Base-by-base conservation (phyloP, 92 coral and sea anemone genomes). In the Chrysogorgia sp. region DNA sequence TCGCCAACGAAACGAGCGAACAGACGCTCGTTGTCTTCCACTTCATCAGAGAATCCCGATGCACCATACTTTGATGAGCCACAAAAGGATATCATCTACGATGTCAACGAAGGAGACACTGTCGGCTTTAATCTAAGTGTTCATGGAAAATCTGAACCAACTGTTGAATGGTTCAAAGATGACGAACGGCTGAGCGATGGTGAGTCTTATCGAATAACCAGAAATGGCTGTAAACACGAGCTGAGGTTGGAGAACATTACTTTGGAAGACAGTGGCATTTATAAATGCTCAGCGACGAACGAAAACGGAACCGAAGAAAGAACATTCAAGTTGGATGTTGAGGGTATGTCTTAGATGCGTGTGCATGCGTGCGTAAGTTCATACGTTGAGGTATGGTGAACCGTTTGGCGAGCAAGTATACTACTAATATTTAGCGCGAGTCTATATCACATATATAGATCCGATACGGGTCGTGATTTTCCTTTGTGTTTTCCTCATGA, bases 161-260 rank as follows among this genome's bases (percentile, higher is more conserved):
- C 82, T 20, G 99, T 92, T 23, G 94, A 91, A 49, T 96, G 99
- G 99, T 85, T 87, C 47, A 90, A 86, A 67, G 97, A 92, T 74
- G 92, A 83, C 31, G 34, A 61, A 23, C 76, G 76, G 4, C 41
- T 92, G 43, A 56, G 49, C 1, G 45, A 56, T 53, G 79, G 65
- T 0, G 65, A 41, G 64, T 30, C 40, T 34, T 53, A 13, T 55
- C 79, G 52, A 15, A 72, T 72, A 0, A 53, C 64, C 13, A 20
- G 55, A 25, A 40, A 72, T 72, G 79, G 65, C 48, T 50, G n/a
- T 58, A 33, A 53, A n/a, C 65, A 72, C 33, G 79, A 72, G 65
- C 23, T 72, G 79, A 72, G 65, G 35, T 22, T 72, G 48, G 17
- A 53, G 24, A 55, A 72, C 55, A 72, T 72, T 40, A 55, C 79